Evolutionary conservation across 2,888 invertebrate species (phyloP), one percentile per base, ranked within the genome.

Genomic region (Petrolisthes manimaculis): DNA sequence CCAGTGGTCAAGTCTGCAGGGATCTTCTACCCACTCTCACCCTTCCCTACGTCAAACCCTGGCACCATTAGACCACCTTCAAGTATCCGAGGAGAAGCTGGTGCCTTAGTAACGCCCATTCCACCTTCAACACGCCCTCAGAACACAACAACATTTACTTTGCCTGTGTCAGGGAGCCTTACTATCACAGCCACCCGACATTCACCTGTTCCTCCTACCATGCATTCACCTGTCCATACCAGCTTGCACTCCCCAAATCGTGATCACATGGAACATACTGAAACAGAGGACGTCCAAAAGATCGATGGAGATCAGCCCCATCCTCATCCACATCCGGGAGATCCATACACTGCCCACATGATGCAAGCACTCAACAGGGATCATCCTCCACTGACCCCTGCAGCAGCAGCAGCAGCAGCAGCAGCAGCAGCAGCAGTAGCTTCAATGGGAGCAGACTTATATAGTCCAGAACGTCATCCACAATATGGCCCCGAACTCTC

Each of bases 1-100:
- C 94, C 95, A 96, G 96, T 97, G 95, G 96, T 97, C 94, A 97
- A 97, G 95, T 96, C 97, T 94, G 95, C 96, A 92, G 97, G 97
- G 93, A 97, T 97, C 93, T 97, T 96, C 94, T 97, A 96, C 94
- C 97, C 97, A 93, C 95, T 97, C 92, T 96, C 96, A 92, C 93
- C 93, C 94, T 95, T 93, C 85, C 92, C 92, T 55, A 89, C 87
- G n/a, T 84, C 88, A 24, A 89, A 56, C 92, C 93, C 88, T 54
- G 51, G 77, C 14, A 80, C 79, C 51, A 77, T 83, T 54, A 81
- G 89, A 55, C 69, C 85, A 14, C 21, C 89, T 51, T 84, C 84
- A 54, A 69, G 37, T 21, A 21, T 69, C 56, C 85, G 90, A 21
- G 84, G 90, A 51, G 90, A 90, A 67, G 85, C 91, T 9, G 91